These are phyloP conservation scores for Lasaia peninsularis DNA, from an alignment of 1,140 invertebrate genomes.

Conservation along the genomic window DNA sequence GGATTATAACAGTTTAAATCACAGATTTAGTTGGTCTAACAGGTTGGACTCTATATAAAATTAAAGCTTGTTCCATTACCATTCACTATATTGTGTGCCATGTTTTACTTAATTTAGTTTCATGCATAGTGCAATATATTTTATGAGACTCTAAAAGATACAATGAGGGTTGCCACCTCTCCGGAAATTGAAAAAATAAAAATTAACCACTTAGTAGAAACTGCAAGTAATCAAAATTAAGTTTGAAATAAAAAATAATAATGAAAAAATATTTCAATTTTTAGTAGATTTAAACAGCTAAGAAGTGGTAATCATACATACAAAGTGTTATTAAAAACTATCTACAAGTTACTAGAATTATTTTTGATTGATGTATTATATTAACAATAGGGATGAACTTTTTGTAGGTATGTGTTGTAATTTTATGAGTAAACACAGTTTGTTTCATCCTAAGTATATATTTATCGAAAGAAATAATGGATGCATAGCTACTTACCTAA, in stretches of 20 bases:
- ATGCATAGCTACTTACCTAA: too few relatives aligned
- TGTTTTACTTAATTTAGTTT: conserved; percentile 8
- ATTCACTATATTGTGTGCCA: conserved; percentile 8
- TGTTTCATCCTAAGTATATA: too few relatives aligned
- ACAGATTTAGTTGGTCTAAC: conserved; percentile 1
- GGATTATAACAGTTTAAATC: conserved; percentile 9
- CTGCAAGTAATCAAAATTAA: too few relatives aligned
- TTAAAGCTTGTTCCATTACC: conserved; percentile 2
- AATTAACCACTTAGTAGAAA: too few relatives aligned
- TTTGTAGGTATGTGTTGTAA: too few relatives aligned
- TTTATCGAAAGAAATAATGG: too few relatives aligned
- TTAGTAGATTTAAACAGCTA: too few relatives aligned
- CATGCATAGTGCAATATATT: conserved; percentile 2
- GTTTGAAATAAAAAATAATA: too few relatives aligned
- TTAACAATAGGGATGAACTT: background rate
- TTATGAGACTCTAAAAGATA: background rate
- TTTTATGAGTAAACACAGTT: too few relatives aligned
- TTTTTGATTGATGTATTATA: background rate
- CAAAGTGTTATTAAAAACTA: background rate
- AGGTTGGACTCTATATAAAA: background rate
- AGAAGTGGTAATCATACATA: background rate
- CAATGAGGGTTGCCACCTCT: too few relatives aligned
- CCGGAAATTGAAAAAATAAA: too few relatives aligned
- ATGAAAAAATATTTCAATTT: too few relatives aligned
- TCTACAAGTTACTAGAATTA: background rate